Percentiles rank a stretch among this genome's conserved stretches.
These are phyloP conservation scores for Aeoliscus strigatus DNA, from an alignment of 2,797 vertebrate genomes.

Conservation along the genomic window DNA sequence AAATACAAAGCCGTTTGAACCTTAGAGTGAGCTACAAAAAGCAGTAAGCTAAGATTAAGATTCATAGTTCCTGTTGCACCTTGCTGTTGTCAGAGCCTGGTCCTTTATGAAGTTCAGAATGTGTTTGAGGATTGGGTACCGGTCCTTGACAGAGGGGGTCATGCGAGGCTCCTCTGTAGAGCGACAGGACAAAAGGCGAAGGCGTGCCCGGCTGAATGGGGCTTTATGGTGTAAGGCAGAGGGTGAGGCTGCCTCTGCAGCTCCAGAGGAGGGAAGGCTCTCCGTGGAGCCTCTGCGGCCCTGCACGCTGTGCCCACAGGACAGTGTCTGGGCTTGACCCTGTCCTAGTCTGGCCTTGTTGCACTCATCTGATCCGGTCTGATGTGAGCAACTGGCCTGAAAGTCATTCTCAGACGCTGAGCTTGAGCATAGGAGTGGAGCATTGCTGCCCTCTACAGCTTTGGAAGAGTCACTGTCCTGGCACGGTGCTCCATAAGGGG, in stretches of 20 bases:
- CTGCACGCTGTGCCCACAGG: conserved; percentile 45
- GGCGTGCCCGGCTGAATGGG: conserved; percentile 83
- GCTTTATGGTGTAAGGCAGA: conserved; percentile 80
- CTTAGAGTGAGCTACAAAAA: no score
- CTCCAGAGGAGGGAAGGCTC: conserved; percentile 64
- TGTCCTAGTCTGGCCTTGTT: conserved; percentile 20
- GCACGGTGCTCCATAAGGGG: conserved; percentile 57
- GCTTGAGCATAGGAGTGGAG: conserved; percentile 60
- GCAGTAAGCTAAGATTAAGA: no score
- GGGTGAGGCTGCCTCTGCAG: conserved; percentile 77
- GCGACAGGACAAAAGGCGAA: conserved; percentile 89
- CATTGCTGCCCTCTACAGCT: conserved; percentile 39
- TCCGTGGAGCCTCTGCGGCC: conserved; percentile 68
- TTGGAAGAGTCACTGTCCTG: conserved; percentile 46
- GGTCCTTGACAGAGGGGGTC: conserved; percentile 84
- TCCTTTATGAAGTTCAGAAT: conserved; percentile 91
- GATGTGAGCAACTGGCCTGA: conserved; percentile 69
- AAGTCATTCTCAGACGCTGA: conserved; percentile 84
- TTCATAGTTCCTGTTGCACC: no score
- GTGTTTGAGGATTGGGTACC: conserved; percentile 85
- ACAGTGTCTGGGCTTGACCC: conserved; percentile 37
- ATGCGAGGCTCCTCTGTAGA: conserved; percentile 86
- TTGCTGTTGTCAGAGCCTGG: conserved; percentile 84
- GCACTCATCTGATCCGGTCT: conserved; percentile 28
- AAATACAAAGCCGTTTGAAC: no score